Base-by-base conservation (phyloP, 2,888 invertebrate genomes). In the Entomobrya proxima region DNA sequence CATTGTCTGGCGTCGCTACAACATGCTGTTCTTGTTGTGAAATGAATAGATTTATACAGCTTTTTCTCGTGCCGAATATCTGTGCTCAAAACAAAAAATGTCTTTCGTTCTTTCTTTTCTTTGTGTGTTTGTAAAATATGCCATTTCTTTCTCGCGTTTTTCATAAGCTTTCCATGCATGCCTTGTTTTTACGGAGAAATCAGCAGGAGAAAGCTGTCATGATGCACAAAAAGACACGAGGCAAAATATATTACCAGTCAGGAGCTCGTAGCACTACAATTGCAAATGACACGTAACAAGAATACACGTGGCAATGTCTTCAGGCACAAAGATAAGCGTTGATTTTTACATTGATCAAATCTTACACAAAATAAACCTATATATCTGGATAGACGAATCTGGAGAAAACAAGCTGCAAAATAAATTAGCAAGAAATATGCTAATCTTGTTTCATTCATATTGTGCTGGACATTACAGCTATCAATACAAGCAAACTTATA, bases 161-260 rank as follows among this genome's bases (percentile, higher is more conserved):
- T 18, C 30, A 35, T 18, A 18, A 3, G 9, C n/a, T 21, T n/a
- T 47, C 15, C 32, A 18, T 64, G 30, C 64, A 35, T 64, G 64
- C 13, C 32, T 64, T 32, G 32, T 18, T 21, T 32, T n/a, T 61
- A 27, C 64, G 37, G 64, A 35, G 18, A 6, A 4, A 35, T 32
- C 64, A 64, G 64, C 64, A 21, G 64, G 64, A 64, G 64, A 61
- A 61, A 30, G 13, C 11, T 15, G 15, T 32, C 32, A 61, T n/a
- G 1, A 61, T 32, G 15, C n/a, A 11, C 32, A 61, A 1, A 9
- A 30, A 61, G n/a, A 18, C 6, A 27, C 24, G 55, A 27, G 1
- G n/a, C 55, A 7, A 18, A 2, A 61, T 30, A 61, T 61, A 55
- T 55, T 61, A 15, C 15, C 7, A n/a, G 27, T 32, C 58, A 21